phyloP scores from a whole-genome alignment of 2,888 invertebrate genomes.

The Polymixis flavicincta region DNA sequence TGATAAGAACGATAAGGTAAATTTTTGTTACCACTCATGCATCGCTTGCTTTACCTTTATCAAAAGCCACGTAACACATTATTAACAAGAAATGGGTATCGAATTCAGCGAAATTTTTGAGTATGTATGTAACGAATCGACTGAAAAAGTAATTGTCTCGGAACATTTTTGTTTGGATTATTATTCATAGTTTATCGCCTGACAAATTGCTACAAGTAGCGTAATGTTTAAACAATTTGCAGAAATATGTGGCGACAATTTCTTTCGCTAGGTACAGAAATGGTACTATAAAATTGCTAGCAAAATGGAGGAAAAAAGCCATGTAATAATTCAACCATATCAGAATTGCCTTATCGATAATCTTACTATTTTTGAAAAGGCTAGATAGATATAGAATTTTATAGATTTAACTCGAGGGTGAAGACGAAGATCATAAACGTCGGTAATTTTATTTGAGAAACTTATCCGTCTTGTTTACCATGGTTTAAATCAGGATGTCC shows the following conservation, averaged over 20 bases:
- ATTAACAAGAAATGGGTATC: slow-evolving; percentile 32
- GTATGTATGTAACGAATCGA: neutral
- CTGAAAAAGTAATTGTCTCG: slow-evolving; percentile 34
- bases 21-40: slow-evolving; percentile 1
- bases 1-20: slow-evolving; percentile 29
- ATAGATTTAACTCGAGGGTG: neutral
- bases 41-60: slow-evolving; percentile 22
- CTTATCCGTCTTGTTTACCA: too few relatives aligned
- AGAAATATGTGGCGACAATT: slow-evolving; percentile 2
- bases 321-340: neutral
- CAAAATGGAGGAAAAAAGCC: neutral
- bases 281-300: neutral
- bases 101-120: neutral
- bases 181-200: slow-evolving; percentile 52
- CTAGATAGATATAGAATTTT: neutral
- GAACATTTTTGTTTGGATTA: slow-evolving; percentile 44
- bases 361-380: neutral
- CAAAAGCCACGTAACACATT: neutral
- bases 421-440: neutral
- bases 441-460: too few relatives aligned
- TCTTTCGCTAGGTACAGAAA: neutral
- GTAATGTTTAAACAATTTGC: slow-evolving; percentile 26
- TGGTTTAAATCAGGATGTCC: too few relatives aligned
- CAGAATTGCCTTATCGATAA: neutral
- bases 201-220: slow-evolving; percentile 13